Evolutionary conservation across 2,113 vertebrate genomes (phyloP), one percentile per base, ranked within the genome.

Genomic region (Ageneiosus marmoratus): DNA sequence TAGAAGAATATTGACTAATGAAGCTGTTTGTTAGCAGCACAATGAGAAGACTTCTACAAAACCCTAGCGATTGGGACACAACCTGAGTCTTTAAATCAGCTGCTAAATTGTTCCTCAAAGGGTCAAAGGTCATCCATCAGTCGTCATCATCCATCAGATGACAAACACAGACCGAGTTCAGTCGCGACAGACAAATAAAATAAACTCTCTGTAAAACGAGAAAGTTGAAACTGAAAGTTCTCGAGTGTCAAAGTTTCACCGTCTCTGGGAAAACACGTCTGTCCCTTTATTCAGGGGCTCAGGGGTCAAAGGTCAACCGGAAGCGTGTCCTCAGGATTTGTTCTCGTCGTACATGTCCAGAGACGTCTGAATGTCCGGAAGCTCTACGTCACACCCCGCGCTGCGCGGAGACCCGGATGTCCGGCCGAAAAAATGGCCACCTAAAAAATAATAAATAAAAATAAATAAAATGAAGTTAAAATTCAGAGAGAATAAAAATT

Each of bases 291-390:
- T 50, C 80, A 70, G 83, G 60, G 79, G n/a, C 16, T 0, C 41
- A 37, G 78, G 50, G 72, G 62, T 34, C 62, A 56, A 18, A 56
- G 67, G 69, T 77, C 77, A 85, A 65, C 80, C n/a, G 56, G 84
- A 46, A 20, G 44, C 84, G 18, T 15, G 44, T 53, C 82, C 92
- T 99, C 97, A 98, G 90, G 97, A 98, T 93, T 99, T 99, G 93
- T 98, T 98, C 86, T 98, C 96, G 0, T 98, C 97, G 2, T 96
- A 97, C 87, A 96, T 95, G 91, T 98, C 96, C 79, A 97, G 91
- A 20, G 96, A 95, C 27, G 96, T 96, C 90, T 98, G 96, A 3
- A 98, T 95, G 55, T 96, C 94, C 0, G 97, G 96, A 85, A 99
- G 95, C 91, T 98, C 97, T 53, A 96, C 95, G 86, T 98, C 97